Evolutionary conservation across 2,113 vertebrate species (phyloP).

Genomic region (Chlamydotis undulata): DNA sequence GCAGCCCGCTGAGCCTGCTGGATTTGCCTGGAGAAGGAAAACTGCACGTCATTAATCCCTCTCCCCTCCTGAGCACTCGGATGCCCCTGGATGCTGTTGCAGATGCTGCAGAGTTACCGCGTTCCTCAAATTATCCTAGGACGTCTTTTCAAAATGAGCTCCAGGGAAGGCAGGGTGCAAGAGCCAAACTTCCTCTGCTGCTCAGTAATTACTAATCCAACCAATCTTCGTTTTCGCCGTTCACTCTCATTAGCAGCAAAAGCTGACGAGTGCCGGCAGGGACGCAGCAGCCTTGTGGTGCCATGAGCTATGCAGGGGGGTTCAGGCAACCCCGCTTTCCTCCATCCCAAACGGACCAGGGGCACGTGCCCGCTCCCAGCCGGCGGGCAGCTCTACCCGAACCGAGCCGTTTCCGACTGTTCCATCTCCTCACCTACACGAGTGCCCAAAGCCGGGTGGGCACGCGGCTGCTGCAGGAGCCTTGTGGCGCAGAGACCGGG

Average conservation of each 20-base stretch:
- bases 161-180: background rate
- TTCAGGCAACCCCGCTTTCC: accelerated
- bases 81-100: too few relatives aligned
- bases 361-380: accelerated
- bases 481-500: accelerated
- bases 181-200: background rate
- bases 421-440: accelerated
- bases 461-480: background rate
- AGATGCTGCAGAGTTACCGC: background rate
- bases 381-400: accelerated
- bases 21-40: background rate
- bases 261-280: accelerated
- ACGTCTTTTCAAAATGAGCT: background rate
- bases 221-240: accelerated
- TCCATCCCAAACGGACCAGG: accelerated
- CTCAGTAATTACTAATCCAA: background rate
- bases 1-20: background rate
- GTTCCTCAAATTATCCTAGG: background rate
- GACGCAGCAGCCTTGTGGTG: background rate
- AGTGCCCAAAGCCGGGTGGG: accelerated
- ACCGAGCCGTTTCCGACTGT: accelerated
- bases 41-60: background rate
- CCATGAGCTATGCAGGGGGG: background rate
- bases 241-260: background rate
- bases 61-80: background rate